Conservation (phyloP, 2,888 invertebrate genomes). For the Orthosia gothica region DNA sequence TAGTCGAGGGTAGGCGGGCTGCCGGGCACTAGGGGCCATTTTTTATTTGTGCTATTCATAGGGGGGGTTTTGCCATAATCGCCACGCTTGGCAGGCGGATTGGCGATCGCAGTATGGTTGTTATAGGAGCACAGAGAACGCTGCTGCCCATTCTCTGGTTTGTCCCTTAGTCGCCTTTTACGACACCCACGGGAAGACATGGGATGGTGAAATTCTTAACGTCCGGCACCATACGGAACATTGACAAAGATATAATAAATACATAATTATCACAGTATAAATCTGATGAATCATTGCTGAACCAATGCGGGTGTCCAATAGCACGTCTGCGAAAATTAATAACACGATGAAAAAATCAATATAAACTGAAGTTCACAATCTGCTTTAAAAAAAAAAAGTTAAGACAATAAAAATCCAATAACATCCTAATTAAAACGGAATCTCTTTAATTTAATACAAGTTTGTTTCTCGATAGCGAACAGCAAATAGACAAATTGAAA, state of each 20-base stretch:
- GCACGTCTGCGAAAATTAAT: background rate
- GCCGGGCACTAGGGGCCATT: too few relatives aligned
- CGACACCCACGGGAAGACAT: too few relatives aligned
- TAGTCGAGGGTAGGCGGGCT: too few relatives aligned
- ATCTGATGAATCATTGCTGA: background rate
- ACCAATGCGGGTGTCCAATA: background rate
- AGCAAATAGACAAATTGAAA: conserved; percentile 31
- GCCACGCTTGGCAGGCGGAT: too few relatives aligned
- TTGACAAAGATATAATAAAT: background rate
- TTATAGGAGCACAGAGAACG: too few relatives aligned
- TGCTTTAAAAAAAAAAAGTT: background rate
- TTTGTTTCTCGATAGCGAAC: conserved; percentile 2
- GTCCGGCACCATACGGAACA: too few relatives aligned
- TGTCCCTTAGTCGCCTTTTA: too few relatives aligned
- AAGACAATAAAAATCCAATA: background rate
- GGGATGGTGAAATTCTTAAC: too few relatives aligned
- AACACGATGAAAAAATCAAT: background rate
- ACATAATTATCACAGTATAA: background rate
- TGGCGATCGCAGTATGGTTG: too few relatives aligned
- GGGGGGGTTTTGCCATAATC: too few relatives aligned
- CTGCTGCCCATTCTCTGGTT: too few relatives aligned
- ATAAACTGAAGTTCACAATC: background rate
- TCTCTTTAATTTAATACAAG: conserved; percentile 2
- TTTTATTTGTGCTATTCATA: too few relatives aligned
- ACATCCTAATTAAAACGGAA: background rate